Evolutionary conservation across 2,113 vertebrate genomes (phyloP).

Genomic region (Chroicocephalus ridibundus): DNA sequence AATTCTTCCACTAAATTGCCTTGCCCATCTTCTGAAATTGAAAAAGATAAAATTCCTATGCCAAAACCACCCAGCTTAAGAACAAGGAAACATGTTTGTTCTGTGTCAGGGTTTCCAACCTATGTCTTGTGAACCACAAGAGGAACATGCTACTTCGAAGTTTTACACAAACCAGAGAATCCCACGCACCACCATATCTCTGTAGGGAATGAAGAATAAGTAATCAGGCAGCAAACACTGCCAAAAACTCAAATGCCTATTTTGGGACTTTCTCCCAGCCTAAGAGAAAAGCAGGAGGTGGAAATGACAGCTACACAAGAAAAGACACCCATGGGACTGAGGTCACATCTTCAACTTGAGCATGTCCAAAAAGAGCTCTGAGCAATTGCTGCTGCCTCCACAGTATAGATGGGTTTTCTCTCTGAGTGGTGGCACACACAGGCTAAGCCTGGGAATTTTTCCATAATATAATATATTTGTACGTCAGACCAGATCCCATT

Average conservation of each 20-base stretch:
- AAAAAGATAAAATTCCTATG: background rate
- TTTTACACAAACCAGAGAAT: background rate
- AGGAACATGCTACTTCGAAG: background rate
- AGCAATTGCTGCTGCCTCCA: background rate
- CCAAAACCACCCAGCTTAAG: background rate
- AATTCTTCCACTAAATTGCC: background rate
- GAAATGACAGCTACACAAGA: background rate
- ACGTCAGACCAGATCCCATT: background rate
- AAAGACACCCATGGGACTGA: background rate
- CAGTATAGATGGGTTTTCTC: background rate
- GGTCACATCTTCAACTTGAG: background rate
- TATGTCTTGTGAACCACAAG: background rate
- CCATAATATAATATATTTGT: accelerated
- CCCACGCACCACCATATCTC: background rate
- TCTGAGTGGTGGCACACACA: background rate
- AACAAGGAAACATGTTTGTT: background rate
- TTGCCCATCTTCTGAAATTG: background rate
- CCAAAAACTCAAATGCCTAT: background rate
- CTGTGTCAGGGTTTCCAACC: background rate
- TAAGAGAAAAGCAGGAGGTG: background rate
- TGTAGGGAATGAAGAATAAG: background rate
- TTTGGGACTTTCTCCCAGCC: background rate
- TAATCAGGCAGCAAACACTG: background rate
- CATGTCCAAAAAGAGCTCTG: background rate
- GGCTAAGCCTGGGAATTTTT: background rate